These are phyloP conservation scores for Diachrysia chrysitis DNA, from an alignment of 2,888 invertebrate species.

Conservation along the genomic window DNA sequence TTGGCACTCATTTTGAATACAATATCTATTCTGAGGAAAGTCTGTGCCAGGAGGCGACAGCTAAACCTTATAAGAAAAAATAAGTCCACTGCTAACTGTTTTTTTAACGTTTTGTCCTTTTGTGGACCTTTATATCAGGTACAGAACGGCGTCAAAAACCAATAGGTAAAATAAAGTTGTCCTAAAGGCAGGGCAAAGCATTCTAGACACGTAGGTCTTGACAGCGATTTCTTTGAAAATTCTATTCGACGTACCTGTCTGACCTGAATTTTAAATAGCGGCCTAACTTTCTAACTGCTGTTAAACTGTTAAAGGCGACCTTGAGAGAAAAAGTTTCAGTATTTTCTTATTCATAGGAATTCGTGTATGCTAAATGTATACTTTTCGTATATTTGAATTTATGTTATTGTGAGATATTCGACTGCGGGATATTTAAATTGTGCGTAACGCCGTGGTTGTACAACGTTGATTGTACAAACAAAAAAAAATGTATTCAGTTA, in stretches of 20 bases:
- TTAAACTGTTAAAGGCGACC: slow-evolving; percentile 13
- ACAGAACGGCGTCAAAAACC: background rate
- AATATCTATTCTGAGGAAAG: too few species aligned
- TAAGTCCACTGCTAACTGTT: background rate
- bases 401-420: background rate
- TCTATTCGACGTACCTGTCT: slow-evolving; percentile 46
- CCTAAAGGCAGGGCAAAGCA: slow-evolving; percentile 34
- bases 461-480: background rate
- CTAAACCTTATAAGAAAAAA: background rate
- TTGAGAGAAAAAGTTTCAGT: slow-evolving; percentile 13
- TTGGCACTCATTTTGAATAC: too few species aligned
- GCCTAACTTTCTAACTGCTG: slow-evolving; percentile 16
- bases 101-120: background rate
- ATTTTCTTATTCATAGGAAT: background rate
- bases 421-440: background rate
- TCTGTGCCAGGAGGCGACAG: background rate
- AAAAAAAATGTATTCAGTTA: background rate
- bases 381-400: background rate
- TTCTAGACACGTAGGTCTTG: slow-evolving; percentile 53
- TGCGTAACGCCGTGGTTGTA: background rate
- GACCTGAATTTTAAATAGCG: slow-evolving; percentile 42
- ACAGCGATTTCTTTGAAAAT: slow-evolving; percentile 56
- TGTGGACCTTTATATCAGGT: background rate
- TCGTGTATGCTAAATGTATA: background rate
- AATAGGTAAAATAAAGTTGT: slow-evolving; percentile 35